Percentiles rank a stretch among this genome's conserved stretches.
Evolutionary conservation across 2,888 invertebrate genomes (phyloP).

Genomic region (Nemotelus pantherinus): DNA sequence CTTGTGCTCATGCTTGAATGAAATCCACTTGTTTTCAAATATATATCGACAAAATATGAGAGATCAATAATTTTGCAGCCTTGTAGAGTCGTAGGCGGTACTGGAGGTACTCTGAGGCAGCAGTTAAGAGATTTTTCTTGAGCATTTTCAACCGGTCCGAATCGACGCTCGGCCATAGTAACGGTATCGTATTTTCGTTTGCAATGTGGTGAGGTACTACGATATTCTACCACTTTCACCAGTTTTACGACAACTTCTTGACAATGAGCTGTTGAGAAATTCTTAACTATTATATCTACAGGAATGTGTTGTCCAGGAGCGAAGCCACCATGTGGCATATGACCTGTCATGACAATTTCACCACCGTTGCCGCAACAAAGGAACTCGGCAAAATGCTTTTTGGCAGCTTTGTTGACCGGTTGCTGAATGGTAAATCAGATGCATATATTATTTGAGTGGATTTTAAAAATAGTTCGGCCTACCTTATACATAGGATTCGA

Average conservation of each 20-base stretch:
- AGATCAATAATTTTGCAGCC: constrained; percentile 75
- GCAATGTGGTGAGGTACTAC: constrained; percentile 12
- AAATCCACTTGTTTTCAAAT: constrained; percentile 63
- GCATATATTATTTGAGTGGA: neutral
- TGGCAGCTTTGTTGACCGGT: constrained; percentile 70
- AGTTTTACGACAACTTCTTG: constrained; percentile 69
- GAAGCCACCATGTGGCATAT: constrained; percentile 75
- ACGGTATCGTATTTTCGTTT: neutral
- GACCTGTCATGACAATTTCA: constrained; percentile 71
- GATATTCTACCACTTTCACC: constrained; percentile 66
- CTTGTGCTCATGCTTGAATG: constrained; percentile 70
- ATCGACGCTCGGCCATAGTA: constrained; percentile 55
- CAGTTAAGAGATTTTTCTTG: constrained; percentile 70
- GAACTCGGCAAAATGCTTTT: constrained; percentile 71
- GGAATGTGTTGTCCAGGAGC: constrained; percentile 78
- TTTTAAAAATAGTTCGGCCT: constrained; percentile 50
- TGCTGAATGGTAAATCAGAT: constrained; percentile 63
- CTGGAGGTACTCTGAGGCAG: constrained; percentile 70
- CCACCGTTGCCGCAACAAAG: constrained; percentile 72
- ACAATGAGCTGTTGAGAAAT: constrained; percentile 74
- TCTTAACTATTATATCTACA: constrained; percentile 74
- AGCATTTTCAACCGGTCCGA: constrained; percentile 69
- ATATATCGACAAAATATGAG: constrained; percentile 72
- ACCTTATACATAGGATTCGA: constrained; percentile 71
- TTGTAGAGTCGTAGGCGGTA: constrained; percentile 77